Base-by-base conservation (phyloP, 1,140 invertebrate species). In the Chlorops oryzae region DNA sequence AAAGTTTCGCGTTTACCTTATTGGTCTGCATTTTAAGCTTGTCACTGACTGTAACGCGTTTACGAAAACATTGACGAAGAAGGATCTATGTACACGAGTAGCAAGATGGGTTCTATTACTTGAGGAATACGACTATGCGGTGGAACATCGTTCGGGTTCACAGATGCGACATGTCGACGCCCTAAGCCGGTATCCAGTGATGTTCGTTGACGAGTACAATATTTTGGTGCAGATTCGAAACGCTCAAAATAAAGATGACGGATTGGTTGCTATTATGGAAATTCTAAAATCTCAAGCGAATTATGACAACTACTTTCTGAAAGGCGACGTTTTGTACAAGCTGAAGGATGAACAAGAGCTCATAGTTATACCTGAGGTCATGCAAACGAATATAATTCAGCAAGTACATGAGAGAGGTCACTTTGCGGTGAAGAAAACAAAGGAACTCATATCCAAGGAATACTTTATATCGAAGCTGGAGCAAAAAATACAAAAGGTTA, bases 341-440 rank as follows among this genome's bases (percentile, higher is more conserved):
- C 51, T 40, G 5, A 18, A 39, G 5, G 42, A 63, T 40, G 54
- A 49, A 2, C 45, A 55, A 18, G 52, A 50, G 47, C 41, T 55
- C 3, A 35, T 70, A 17, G 59, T 69, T 25, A 54, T 71, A 43
- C 61, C 65, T 2, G 62, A 58, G 21, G 50, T 50, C 4, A 58
- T 65, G 54, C 52, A 62, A 44, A 50, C 45, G 23, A 58, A 71
- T 39, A 61, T 71, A 13, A 62, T 69, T 25, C 50, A 41, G 24
- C 59, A 35, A 42, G 55, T 51, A n/a, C 72, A 74, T 43, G 60
- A 63, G 35, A 57, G 56, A 34, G 67, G 68, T 22, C 69, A 74
- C 61, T 70, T 75, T 58, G 56, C 52, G 7, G 49, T 62, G 2
- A 56, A 39, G 21, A 76, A 75, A 51, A 74, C 62, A 1, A 59